Evolutionary conservation across 2,113 vertebrate species (phyloP).

Genomic region (Xenus cinereus): DNA sequence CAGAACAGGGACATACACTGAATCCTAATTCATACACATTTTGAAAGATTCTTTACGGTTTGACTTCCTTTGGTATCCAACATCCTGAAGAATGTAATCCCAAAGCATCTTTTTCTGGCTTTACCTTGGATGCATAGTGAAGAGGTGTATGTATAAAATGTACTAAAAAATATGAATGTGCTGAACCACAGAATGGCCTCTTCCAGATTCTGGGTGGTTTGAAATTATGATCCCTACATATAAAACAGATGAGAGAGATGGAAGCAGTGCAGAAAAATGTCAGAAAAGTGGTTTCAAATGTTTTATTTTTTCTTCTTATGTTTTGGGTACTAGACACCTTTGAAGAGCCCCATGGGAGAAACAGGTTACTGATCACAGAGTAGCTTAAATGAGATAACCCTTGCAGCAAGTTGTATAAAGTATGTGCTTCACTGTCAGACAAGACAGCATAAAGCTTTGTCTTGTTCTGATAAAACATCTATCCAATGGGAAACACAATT

Average conservation of each 20-base stretch:
- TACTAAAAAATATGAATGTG: not conserved
- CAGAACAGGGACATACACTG: not conserved
- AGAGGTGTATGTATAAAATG: not conserved
- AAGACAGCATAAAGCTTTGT: constrained; percentile 38
- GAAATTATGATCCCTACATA: not conserved
- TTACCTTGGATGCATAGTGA: not conserved
- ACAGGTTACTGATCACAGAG: not conserved
- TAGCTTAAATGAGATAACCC: constrained; percentile 44
- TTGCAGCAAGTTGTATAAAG: constrained; percentile 6
- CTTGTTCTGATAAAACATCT: constrained; percentile 51
- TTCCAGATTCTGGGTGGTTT: not conserved
- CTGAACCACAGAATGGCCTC: not conserved
- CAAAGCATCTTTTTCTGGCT: not conserved
- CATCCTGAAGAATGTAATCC: not conserved
- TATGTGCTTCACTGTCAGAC: not conserved
- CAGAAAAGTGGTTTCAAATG: not conserved
- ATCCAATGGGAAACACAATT: constrained; percentile 43
- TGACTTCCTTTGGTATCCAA: not conserved
- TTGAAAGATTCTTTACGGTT: not conserved
- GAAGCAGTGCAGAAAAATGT: not conserved
- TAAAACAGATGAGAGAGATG: not conserved
- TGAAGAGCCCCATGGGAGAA: constrained; percentile 14
- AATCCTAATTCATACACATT: not conserved
- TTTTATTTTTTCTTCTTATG: not conserved
- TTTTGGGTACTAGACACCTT: not conserved